These are phyloP conservation scores for Garrulus glandarius DNA, from an alignment of 2,797 vertebrate genomes.

Conservation along the genomic window DNA sequence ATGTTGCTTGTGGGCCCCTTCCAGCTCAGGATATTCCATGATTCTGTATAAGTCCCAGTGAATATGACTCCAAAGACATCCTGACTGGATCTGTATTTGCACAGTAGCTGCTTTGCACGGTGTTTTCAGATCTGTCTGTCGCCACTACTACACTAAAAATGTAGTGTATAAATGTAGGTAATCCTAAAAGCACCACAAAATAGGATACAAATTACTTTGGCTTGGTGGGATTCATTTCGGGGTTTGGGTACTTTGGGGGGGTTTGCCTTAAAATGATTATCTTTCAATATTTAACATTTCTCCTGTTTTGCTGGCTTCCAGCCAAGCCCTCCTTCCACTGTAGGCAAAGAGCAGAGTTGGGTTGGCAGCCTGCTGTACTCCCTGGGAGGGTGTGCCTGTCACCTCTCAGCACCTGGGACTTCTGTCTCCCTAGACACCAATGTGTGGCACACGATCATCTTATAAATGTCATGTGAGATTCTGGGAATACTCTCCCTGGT, in stretches of 20 bases:
- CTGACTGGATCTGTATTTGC: neutral
- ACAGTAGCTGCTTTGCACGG: neutral
- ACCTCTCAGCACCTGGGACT: neutral
- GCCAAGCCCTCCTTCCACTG: neutral
- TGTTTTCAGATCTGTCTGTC: neutral
- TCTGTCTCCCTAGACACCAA: neutral
- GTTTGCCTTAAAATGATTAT: neutral
- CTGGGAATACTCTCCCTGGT: neutral
- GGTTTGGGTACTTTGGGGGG: fast-evolving
- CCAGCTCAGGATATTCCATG: neutral
- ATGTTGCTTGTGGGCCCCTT: neutral
- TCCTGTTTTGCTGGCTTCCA: neutral
- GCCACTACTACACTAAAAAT: neutral
- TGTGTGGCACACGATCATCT: neutral
- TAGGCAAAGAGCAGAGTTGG: neutral
- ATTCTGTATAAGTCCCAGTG: neutral
- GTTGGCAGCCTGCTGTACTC: neutral
- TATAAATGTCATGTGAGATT: neutral
- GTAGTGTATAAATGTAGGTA: too few relatives aligned
- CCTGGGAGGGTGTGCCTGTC: neutral
- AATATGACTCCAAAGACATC: neutral
- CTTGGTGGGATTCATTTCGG: neutral
- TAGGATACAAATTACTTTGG: neutral
- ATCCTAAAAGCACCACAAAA: neutral
- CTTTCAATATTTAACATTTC: neutral